Conservation (phyloP, 2,797 vertebrate genomes). For the Tympanoctomys barrerae region DNA sequence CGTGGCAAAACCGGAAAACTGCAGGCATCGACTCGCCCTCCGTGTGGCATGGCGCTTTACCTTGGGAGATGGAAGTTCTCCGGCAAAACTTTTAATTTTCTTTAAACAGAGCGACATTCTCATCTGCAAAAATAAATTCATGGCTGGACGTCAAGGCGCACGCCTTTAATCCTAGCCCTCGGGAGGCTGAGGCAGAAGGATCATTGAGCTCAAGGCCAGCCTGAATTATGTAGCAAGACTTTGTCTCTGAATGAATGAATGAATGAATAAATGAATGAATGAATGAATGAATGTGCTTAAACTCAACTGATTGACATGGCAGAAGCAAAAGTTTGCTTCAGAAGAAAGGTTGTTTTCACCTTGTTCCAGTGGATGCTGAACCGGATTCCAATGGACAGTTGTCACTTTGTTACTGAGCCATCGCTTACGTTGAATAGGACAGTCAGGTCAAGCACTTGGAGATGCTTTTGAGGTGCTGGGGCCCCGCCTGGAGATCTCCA, state of each 20-base stretch:
- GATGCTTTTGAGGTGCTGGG: not conserved
- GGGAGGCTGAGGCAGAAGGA: not conserved
- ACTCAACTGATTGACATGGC: not conserved
- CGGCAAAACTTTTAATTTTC: not conserved
- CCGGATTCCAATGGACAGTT: too few species aligned
- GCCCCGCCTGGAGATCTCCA: not conserved
- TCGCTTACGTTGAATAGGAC: too few species aligned
- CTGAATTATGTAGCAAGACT: not conserved
- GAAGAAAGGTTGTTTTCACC: not conserved
- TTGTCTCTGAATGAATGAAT: not conserved
- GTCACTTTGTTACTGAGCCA: not conserved
- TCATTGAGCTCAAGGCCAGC: not conserved
- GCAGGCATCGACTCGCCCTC: rapidly evolving
- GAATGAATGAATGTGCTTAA: not conserved
- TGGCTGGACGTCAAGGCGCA: not conserved
- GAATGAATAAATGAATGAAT: not conserved
- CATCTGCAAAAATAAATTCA: not conserved
- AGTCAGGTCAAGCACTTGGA: not conserved
- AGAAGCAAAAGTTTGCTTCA: not conserved
- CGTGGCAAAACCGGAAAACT: not conserved
- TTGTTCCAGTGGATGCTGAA: not conserved
- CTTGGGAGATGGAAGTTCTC: not conserved
- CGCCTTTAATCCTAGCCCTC: not conserved
- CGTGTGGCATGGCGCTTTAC: not conserved
- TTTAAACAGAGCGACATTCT: not conserved